Evolutionary conservation across 2,888 invertebrate genomes (phyloP).

Genomic region (Conomelus anceps): DNA sequence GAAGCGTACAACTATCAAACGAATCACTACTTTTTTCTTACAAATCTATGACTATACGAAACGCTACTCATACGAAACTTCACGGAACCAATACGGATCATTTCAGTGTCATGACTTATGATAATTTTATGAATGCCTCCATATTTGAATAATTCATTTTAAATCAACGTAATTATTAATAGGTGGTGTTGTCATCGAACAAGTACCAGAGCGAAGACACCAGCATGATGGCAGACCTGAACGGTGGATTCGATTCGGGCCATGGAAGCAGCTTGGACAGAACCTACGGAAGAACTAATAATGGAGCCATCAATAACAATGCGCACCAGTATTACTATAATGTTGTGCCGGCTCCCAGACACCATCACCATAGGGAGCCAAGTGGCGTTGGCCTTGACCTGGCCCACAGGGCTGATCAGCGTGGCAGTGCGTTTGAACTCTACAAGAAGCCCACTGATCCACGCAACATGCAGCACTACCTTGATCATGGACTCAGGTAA

Average conservation of each 20-base stretch:
- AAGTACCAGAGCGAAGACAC: conserved; percentile 35
- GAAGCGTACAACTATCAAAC: too few relatives aligned
- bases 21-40: too few relatives aligned
- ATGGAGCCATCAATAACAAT: conserved; percentile 12
- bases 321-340: conserved; percentile 48
- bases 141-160: background rate
- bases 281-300: conserved; percentile 34
- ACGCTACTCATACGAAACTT: too few relatives aligned
- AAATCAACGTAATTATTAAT: conserved; percentile 12
- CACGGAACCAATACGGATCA: too few relatives aligned
- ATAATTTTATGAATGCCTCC: background rate
- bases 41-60: too few relatives aligned
- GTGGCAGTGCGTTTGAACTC: conserved; percentile 91
- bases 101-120: too few relatives aligned
- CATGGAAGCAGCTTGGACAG: conserved; percentile 48
- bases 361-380: conserved; percentile 42
- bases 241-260: conserved; percentile 42
- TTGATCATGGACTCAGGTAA: conserved; percentile 38
- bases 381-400: conserved; percentile 55
- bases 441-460: conserved; percentile 74
- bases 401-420: conserved; percentile 80
- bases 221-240: conserved; percentile 28
- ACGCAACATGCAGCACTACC: conserved; percentile 35
- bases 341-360: conserved; percentile 38
- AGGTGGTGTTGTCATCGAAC: conserved; percentile 35